Evolutionary conservation across 2,797 vertebrate species (phyloP).

Genomic region (Heliangelus exortis): DNA sequence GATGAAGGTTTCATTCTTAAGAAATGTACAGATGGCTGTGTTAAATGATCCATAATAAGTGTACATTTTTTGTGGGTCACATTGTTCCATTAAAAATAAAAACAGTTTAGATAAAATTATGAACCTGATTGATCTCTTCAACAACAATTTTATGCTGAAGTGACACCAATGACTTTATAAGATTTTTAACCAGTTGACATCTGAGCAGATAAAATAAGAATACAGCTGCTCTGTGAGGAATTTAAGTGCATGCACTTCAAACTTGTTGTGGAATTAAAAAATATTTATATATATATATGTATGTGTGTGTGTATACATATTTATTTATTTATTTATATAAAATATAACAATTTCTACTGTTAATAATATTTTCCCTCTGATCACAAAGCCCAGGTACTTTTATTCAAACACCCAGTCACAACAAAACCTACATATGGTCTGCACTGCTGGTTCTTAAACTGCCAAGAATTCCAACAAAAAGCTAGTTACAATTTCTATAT

Average conservation of each 20-base stretch:
- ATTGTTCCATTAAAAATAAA: slow-evolving; percentile 54
- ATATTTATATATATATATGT: neutral
- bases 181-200: neutral
- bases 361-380: neutral
- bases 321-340: no score
- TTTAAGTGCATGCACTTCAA: neutral
- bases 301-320: no score
- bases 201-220: neutral
- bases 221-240: neutral
- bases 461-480: neutral
- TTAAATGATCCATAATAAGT: slow-evolving; percentile 62
- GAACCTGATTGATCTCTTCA: neutral
- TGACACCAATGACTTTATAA: rapidly evolving
- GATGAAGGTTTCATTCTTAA: slow-evolving; percentile 58
- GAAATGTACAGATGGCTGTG: slow-evolving; percentile 41
- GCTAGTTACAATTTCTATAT: neutral
- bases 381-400: neutral
- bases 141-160: neutral
- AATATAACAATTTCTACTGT: neutral
- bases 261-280: neutral
- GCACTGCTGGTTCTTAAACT: neutral
- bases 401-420: neutral
- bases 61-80: slow-evolving; percentile 27
- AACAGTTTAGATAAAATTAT: slow-evolving; percentile 18
- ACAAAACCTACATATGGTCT: neutral